Evolutionary conservation across 1,140 invertebrate species (phyloP).

Genomic region (Drosophila nigromelanica): DNA sequence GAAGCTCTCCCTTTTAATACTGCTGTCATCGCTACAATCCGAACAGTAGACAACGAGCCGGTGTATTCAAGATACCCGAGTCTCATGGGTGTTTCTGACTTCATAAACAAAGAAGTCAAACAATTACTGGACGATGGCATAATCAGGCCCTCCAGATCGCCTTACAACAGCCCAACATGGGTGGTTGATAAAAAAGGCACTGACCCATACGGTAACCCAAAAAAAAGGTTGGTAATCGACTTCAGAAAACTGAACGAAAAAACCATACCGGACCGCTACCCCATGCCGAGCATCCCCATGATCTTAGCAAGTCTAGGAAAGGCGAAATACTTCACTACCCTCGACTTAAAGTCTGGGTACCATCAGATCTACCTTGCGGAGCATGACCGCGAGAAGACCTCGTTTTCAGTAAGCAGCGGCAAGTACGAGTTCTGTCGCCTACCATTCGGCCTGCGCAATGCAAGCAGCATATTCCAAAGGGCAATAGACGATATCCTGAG

Average conservation of each 20-base stretch:
- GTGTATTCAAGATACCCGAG: slow-evolving; percentile 52
- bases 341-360: slow-evolving; percentile 81
- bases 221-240: too few species aligned
- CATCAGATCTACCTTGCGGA: slow-evolving; percentile 37
- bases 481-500: slow-evolving; percentile 31
- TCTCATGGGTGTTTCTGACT: slow-evolving; percentile 32
- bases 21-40: slow-evolving; percentile 20
- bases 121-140: slow-evolving; percentile 38
- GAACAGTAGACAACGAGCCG: slow-evolving; percentile 29
- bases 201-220: not conserved
- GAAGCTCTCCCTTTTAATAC: slow-evolving; percentile 42
- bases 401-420: slow-evolving; percentile 35
- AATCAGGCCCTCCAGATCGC: slow-evolving; percentile 13
- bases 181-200: slow-evolving; percentile 55
- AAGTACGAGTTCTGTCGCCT: slow-evolving; percentile 60
- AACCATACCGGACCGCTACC: too few species aligned
- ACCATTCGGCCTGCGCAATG: slow-evolving; percentile 82
- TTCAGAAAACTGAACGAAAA: too few species aligned
- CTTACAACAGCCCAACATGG: slow-evolving; percentile 56
- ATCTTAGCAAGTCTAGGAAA: too few species aligned
- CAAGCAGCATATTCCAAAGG: slow-evolving; percentile 78
- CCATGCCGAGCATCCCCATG: too few species aligned
- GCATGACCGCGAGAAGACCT: slow-evolving; percentile 32
- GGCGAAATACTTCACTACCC: slow-evolving; percentile 16
- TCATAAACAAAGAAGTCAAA: slow-evolving; percentile 45